These are phyloP conservation scores for Colistium nudipinnis DNA, from an alignment of 2,113 vertebrate genomes.

Conservation along the genomic window DNA sequence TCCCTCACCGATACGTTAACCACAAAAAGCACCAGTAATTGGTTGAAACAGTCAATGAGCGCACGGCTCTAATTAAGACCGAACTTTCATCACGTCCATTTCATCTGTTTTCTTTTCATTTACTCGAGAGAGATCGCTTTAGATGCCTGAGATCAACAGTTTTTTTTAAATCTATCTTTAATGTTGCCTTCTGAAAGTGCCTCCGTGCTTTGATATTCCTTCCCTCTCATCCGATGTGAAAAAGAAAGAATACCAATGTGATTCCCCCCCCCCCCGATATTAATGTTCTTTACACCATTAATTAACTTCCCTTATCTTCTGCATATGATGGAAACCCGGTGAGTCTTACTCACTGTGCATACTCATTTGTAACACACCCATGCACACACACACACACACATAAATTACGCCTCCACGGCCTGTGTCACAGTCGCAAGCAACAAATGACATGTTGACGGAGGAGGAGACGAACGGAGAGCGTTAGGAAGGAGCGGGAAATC, in stretches of 20 bases:
- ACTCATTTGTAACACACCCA: constrained; percentile 7
- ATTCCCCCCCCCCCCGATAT: constrained; percentile 4
- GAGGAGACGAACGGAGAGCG: not conserved
- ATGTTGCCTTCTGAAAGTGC: constrained; percentile 34
- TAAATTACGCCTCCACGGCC: not conserved
- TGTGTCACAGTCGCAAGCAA: constrained; percentile 11
- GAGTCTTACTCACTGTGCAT: constrained; percentile 16
- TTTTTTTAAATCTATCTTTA: constrained; percentile 46
- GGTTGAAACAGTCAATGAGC: constrained; percentile 70
- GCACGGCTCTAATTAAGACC: constrained; percentile 62
- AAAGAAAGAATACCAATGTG: constrained; percentile 4
- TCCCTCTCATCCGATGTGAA: constrained; percentile 12
- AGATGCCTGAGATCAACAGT: constrained; percentile 26
- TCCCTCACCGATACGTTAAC: constrained; percentile 44
- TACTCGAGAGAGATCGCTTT: constrained; percentile 37
- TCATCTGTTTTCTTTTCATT: constrained; percentile 55
- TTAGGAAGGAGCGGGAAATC: no score
- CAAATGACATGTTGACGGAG: constrained; percentile 26
- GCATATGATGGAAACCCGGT: constrained; percentile 11
- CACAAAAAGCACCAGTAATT: constrained; percentile 65
- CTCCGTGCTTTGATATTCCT: constrained; percentile 39
- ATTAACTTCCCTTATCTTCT: constrained; percentile 40
- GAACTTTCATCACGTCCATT: constrained; percentile 58
- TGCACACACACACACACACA: not conserved
- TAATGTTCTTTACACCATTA: constrained; percentile 36